Conservation (phyloP, 2,888 invertebrate genomes). For the Monopis laevigella region DNA sequence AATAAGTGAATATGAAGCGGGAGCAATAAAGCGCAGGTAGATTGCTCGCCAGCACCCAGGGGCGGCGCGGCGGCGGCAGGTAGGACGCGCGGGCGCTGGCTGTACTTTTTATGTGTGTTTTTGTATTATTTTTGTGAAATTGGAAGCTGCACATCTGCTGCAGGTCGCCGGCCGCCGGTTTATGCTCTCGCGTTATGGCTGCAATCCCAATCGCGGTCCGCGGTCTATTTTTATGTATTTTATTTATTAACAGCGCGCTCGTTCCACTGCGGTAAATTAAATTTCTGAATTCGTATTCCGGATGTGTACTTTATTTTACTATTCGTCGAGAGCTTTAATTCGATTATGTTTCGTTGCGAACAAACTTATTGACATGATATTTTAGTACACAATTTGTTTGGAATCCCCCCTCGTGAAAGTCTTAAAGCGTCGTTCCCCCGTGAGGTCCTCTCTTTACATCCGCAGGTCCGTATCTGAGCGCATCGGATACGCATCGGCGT, state of each 20-base stretch:
- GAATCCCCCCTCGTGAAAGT: too few species aligned
- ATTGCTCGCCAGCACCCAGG: too few species aligned
- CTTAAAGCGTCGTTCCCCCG: too few species aligned
- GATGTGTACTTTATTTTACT: conserved; percentile 8
- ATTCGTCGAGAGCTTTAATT: conserved; percentile 6
- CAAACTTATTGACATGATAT: too few species aligned
- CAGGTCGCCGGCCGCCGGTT: conserved; percentile 34
- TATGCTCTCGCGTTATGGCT: conserved; percentile 54
- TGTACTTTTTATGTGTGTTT: conserved; percentile 20
- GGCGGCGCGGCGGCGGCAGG: too few species aligned
- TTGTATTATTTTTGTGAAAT: conserved; percentile 44
- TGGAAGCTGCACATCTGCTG: conserved; percentile 50
- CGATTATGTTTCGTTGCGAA: conserved; percentile 1
- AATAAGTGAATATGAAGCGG: too few species aligned
- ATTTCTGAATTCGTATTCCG: conserved; percentile 25
- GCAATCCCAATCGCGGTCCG: conserved; percentile 37
- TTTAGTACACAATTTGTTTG: too few species aligned
- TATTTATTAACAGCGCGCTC: conserved; percentile 35
- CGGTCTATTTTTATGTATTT: conserved; percentile 40
- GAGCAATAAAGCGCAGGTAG: too few species aligned
- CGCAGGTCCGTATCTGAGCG: conserved; percentile 3
- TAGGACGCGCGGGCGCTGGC: too few species aligned
- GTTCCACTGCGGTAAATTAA: conserved; percentile 34
- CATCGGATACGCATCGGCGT: conserved; percentile 9
- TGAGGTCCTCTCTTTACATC: background rate